These are phyloP conservation scores for Hydropsyche tenuis DNA, from an alignment of 1,140 invertebrate species.

Conservation along the genomic window DNA sequence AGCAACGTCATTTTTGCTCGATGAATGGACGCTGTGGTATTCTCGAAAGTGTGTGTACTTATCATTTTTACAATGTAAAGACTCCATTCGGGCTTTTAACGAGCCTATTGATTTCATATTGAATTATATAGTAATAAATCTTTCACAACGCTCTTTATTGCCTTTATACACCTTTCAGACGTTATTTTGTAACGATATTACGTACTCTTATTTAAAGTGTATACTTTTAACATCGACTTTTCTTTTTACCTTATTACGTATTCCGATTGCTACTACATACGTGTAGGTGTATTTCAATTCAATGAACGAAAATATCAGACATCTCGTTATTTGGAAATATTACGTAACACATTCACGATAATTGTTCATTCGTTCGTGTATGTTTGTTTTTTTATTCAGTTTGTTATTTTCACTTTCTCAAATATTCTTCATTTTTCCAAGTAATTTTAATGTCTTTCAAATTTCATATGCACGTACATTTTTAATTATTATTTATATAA, in stretches of 20 bases:
- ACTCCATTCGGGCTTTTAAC: not conserved
- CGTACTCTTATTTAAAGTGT: constrained; percentile 7
- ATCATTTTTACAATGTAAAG: too few relatives aligned
- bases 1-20: not conserved
- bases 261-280: not conserved
- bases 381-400: too few relatives aligned
- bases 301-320: not conserved
- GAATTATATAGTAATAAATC: constrained; percentile 7
- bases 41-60: not conserved
- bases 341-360: constrained; percentile 19
- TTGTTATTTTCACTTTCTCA: too few relatives aligned
- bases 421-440: too few relatives aligned
- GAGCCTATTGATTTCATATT: constrained; percentile 1
- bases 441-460: too few relatives aligned
- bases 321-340: constrained; percentile 9
- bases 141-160: constrained; percentile 5
- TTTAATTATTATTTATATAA: too few relatives aligned
- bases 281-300: constrained; percentile 2
- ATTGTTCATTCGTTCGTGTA: constrained; percentile 14
- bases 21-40: not conserved
- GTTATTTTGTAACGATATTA: constrained; percentile 6
- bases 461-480: too few relatives aligned
- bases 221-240: not conserved
- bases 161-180: constrained; percentile 2
- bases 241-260: too few relatives aligned